These are phyloP conservation scores for Brachionus rotundiformis DNA, from an alignment of 1,140 invertebrate genomes.

Conservation along the genomic window DNA sequence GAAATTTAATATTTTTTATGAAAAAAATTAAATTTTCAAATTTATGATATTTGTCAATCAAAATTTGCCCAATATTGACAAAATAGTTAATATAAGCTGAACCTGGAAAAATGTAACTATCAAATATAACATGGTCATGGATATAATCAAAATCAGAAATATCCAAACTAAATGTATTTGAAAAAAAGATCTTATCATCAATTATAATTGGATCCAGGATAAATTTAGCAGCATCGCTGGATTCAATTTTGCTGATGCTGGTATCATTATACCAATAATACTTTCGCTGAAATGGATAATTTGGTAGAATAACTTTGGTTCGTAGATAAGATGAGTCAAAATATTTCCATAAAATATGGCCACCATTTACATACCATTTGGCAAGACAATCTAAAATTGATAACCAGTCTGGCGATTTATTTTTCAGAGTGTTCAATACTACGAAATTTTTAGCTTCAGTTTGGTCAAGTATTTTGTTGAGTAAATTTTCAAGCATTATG, in stretches of 20 bases:
- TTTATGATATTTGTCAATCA: not conserved
- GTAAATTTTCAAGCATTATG: not conserved
- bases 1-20: not conserved
- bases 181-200: not conserved
- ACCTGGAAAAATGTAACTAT: not conserved
- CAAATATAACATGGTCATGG: not conserved
- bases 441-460: not conserved
- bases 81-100: not conserved
- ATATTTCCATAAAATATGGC: not conserved
- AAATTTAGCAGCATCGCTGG: too few species aligned
- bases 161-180: not conserved
- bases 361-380: not conserved
- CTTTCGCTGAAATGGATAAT: not conserved
- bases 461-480: not conserved
- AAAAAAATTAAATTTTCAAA: not conserved
- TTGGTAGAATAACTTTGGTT: not conserved
- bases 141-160: not conserved
- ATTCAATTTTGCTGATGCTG: too few species aligned
- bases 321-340: not conserved
- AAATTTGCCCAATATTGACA: not conserved
- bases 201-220: not conserved
- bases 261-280: not conserved
- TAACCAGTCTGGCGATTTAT: not conserved
- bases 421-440: not conserved
- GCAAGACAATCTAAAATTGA: not conserved